phyloP scores from a whole-genome alignment of 92 coral and sea anemone species.

The Porites evermanni region DNA sequence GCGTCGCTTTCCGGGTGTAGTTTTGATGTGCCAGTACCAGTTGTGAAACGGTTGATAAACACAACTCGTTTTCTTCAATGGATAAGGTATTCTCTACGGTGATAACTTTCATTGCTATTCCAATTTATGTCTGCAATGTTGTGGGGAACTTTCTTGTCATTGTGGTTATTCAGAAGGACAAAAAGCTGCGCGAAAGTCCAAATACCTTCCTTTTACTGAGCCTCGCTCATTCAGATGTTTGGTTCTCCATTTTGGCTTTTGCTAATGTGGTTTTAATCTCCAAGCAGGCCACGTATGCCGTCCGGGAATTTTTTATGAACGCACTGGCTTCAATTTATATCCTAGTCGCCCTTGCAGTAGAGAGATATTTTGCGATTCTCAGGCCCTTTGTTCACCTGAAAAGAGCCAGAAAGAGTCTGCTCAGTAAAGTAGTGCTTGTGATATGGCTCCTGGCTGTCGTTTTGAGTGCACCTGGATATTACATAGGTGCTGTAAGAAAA shows the following conservation, averaged over 20 bases:
- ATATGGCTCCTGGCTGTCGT: not conserved
- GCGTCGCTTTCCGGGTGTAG: not conserved
- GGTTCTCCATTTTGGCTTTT: not conserved
- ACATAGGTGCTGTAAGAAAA: not conserved
- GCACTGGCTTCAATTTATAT: conserved; percentile 16
- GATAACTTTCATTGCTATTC: not conserved
- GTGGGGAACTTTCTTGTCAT: conserved; percentile 30
- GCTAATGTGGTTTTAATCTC: not conserved
- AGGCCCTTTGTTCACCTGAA: conserved; percentile 33
- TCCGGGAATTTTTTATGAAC: not conserved
- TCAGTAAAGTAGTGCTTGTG: not conserved
- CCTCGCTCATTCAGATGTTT: conserved; percentile 8
- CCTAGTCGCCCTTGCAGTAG: conserved; percentile 21
- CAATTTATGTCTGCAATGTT: conserved; percentile 11
- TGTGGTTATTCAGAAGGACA: not conserved
- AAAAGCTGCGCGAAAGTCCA: not conserved
- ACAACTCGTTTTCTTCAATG: not conserved
- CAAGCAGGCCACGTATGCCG: not conserved
- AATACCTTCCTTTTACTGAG: conserved; percentile 7
- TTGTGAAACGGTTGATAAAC: not conserved
- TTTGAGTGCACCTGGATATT: conserved; percentile 7
- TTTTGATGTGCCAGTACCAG: not conserved
- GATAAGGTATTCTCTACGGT: not conserved
- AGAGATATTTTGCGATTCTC: conserved; percentile 33
- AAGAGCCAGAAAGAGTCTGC: conserved; percentile 6